Base-by-base conservation (phyloP, 2,888 invertebrate species). In the Andrena dorsata region DNA sequence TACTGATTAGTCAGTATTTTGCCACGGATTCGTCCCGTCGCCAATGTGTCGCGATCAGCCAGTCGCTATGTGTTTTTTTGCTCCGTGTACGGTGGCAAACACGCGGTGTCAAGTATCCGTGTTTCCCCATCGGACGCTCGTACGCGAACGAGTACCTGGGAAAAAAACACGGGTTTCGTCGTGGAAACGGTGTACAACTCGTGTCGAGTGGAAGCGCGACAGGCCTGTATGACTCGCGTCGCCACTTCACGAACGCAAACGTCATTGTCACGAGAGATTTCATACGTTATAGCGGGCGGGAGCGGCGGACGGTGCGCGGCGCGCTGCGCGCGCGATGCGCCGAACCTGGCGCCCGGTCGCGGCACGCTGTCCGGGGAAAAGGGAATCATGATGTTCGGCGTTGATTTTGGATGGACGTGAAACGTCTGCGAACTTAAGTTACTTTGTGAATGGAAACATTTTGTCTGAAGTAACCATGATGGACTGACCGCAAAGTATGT, bases 231-330 rank as follows among this genome's bases (percentile, higher is more conserved):
- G 74, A 65, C 49, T 79, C 66, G 69, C 81, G 82, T 81, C 79
- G 69, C 70, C 82, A 81, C 82, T 78, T 82, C 66, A 63, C 78
- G 78, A 83, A 83, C 83, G 83, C 83, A 75, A 83, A 75, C 83
- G 83, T 73, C 81, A 80, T 81, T 80, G 82, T 81, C 82, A 76
- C 76, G 76, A 66, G 76, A 81, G 82, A 81, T 76, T 80, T 81
- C 68, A 82, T 71, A 76, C 71, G 66, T 51, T 75, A 60, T 47
- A 30, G 26, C 69, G 53, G 16, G 35, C 49, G 47, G 58, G 64
- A 76, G 56, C 60, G 76, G 66, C 71, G 66, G 66, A 16, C 65
- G 35, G 7, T n/a, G 58, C 35, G 60, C 53, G 56, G 41, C 58
- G 20, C 16, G 10, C 26, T 4, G 23, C 10, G 56, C 56, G 13